A percentile compares a stretch with the other conserved stretches of the same genome.
These are phyloP conservation scores for Limnodromus scolopaceus DNA, from an alignment of 2,797 vertebrate species.

Conservation along the genomic window DNA sequence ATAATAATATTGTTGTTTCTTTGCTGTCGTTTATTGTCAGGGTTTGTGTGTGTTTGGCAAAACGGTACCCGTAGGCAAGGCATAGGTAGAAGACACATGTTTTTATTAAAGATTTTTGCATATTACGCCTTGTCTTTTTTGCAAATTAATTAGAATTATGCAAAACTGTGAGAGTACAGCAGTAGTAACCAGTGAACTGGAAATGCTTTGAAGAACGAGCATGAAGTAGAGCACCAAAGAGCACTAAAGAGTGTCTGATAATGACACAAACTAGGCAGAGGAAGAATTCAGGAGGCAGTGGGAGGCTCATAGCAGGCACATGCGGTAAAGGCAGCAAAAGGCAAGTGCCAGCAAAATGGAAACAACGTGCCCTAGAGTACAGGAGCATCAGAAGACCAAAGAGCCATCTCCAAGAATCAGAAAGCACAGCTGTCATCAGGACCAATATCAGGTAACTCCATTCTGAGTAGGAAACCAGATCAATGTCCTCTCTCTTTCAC, in stretches of 20 bases:
- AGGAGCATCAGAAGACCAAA: background rate
- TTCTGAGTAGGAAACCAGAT: background rate
- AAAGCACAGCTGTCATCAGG: background rate
- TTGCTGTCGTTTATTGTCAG: background rate
- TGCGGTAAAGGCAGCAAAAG: background rate
- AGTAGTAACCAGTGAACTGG: background rate
- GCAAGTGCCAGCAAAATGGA: background rate
- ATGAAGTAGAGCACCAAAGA: background rate
- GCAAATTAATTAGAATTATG: background rate
- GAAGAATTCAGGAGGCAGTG: background rate
- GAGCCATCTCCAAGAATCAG: background rate
- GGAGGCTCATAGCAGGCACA: background rate
- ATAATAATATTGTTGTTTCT: background rate
- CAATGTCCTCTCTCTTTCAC: background rate
- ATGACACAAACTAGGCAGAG: background rate
- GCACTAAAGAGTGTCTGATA: background rate
- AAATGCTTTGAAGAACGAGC: background rate
- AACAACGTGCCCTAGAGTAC: background rate
- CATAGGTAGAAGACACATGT: background rate
- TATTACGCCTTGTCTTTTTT: background rate
- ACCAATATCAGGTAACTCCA: fast-evolving
- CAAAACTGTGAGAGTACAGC: background rate
- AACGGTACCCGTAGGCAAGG: background rate
- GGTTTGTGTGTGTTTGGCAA: background rate
- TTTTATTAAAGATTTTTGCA: background rate